Base-by-base conservation (phyloP, 1,140 invertebrate genomes). In the Drosophila ercepeae region DNA sequence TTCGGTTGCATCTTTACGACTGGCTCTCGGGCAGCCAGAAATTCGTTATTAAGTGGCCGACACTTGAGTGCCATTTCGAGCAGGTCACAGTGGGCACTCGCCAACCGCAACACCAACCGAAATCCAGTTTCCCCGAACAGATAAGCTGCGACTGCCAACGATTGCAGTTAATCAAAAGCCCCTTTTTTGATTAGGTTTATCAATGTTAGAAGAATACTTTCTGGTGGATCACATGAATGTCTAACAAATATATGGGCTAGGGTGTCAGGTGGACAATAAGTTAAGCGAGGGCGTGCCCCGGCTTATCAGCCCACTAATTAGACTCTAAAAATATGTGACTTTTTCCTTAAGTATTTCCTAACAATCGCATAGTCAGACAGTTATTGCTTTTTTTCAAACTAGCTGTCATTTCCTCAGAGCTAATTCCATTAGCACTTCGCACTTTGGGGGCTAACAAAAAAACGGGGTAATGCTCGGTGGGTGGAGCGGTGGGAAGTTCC, bases 181-280 rank as follows among this genome's bases (percentile, higher is more conserved):
- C 21, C n/a, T n/a, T 34, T 9, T 42, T 52, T 36, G 67, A 82
- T 81, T 81, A 82, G 52, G 32, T 34, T 50, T 82, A 81, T 81
- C 78, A 72, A 39, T 41, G 32, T 23, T 46, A 58, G 41, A 34
- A 41, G 50, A 16, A 27, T 14, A 27, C 4, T 29, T 39, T 29
- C 11, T 13, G 45, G 32, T 44, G 34, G 25, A 45, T 18, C 16
- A 16, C 6, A 46, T 57, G 46, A 27, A 46, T 27, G 9, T 7
- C 8, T 8, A 7, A 8, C 27, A 2, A 19, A 46, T 6, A 42
- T 32, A 21, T 1, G 21, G 32, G 18, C 21, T n/a, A 23, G 4
- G 16, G n/a, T 9, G 18, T 55, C 29, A 48, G 45, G 27, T 51
- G 55, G 13, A 42, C 27, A 6, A 14, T 25, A 48, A 44, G 36